phyloP scores from a whole-genome alignment of 2,113 vertebrate genomes.

The Pao palembangensis region DNA sequence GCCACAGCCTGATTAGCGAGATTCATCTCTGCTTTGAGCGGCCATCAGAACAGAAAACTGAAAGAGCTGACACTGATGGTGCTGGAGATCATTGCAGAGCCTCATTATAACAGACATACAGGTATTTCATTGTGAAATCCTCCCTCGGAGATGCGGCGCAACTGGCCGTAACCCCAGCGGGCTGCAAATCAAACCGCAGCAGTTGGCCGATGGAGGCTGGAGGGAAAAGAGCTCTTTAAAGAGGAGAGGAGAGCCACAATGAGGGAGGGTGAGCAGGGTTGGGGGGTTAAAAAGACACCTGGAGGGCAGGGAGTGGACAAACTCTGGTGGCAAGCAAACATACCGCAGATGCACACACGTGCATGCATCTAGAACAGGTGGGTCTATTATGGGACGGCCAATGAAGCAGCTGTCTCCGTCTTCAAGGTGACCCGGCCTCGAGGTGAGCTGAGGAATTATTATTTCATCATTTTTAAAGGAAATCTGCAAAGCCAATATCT shows the following conservation, averaged over 20 bases:
- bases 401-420: slow-evolving; percentile 23
- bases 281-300: background rate
- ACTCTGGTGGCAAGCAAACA: slow-evolving; percentile 12
- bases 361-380: slow-evolving; percentile 3
- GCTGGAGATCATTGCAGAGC: background rate
- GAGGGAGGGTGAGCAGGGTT: background rate
- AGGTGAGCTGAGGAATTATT: slow-evolving; percentile 6
- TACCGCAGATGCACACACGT: slow-evolving; percentile 4
- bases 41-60: slow-evolving; percentile 2
- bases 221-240: slow-evolving; percentile 22
- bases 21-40: background rate
- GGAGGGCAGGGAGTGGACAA: slow-evolving; percentile 6
- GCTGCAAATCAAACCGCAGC: slow-evolving; percentile 12
- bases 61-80: background rate
- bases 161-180: background rate
- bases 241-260: slow-evolving; percentile 1
- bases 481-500: background rate
- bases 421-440: slow-evolving; percentile 27
- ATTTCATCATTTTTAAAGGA: no score
- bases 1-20: slow-evolving; percentile 16
- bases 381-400: slow-evolving; percentile 20
- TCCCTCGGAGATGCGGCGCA: no score
- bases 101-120: slow-evolving; percentile 25
- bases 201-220: background rate
- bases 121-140: slow-evolving; percentile 25